phyloP scores from a whole-genome alignment of 2,888 invertebrate genomes.

The Eudasyphora cyanicolor region DNA sequence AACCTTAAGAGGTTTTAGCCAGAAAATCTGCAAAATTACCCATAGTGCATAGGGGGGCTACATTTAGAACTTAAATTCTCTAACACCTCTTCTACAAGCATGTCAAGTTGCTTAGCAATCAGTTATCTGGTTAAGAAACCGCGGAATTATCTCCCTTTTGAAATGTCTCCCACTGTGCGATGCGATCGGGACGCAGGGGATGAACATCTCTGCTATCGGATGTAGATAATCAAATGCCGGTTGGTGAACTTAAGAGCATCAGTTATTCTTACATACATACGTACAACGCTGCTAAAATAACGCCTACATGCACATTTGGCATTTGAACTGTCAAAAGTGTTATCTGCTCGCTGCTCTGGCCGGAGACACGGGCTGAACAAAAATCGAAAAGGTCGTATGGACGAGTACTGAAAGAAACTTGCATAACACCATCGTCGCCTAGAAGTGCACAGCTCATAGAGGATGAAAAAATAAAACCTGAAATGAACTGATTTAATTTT shows the following conservation, averaged over 20 bases:
- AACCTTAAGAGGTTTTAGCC: no score
- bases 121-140: no score
- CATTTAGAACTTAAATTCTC: no score
- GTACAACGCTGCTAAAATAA: constrained; percentile 56
- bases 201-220: neutral
- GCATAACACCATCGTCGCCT: no score
- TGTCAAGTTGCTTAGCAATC: no score
- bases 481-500: constrained; percentile 59
- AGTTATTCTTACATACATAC: constrained; percentile 14
- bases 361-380: constrained; percentile 63
- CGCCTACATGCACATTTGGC: constrained; percentile 76
- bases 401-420: neutral
- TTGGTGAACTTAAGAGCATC: constrained; percentile 56
- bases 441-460: neutral
- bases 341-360: neutral
- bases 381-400: neutral
- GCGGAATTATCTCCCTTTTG: no score
- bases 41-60: no score
- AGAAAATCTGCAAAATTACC: no score
- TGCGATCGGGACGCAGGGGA: no score
- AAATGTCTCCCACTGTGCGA: no score
- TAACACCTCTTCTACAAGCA: no score
- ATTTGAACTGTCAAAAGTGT: constrained; percentile 77
- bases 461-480: constrained; percentile 47
- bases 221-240: constrained; percentile 41